A percentile compares a stretch with the other conserved stretches of the same genome.
Evolutionary conservation across 1,140 invertebrate species (phyloP).

Genomic region (Drosophila hydei): DNA sequence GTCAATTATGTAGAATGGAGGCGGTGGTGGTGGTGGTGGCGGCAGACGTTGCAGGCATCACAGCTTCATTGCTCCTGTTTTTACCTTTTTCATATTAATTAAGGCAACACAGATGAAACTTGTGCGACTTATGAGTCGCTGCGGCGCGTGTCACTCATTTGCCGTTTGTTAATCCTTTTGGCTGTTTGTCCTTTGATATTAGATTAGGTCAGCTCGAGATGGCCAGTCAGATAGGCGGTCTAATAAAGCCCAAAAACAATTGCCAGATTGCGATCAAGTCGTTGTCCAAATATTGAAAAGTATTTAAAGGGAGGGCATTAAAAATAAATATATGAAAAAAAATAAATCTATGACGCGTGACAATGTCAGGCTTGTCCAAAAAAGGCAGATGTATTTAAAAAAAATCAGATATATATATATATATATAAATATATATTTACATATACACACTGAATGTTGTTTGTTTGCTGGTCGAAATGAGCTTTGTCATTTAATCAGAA

Average conservation of each 20-base stretch:
- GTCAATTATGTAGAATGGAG: too few species aligned
- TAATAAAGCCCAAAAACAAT: slow-evolving; percentile 4
- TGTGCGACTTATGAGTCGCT: slow-evolving; percentile 40
- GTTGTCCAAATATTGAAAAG: not conserved
- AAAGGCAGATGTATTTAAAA: not conserved
- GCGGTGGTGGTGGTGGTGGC: too few species aligned
- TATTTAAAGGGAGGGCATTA: not conserved
- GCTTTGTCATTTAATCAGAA: slow-evolving; percentile 81
- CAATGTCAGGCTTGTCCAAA: slow-evolving; percentile 41
- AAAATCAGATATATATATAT: too few species aligned
- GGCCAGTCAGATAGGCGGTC: slow-evolving; percentile 15
- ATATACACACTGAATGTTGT: slow-evolving; percentile 16
- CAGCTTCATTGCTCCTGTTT: not conserved
- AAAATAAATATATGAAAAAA: not conserved
- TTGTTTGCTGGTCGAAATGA: slow-evolving; percentile 30
- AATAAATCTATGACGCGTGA: slow-evolving; percentile 46
- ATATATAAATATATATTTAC: not conserved
- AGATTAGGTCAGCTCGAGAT: slow-evolving; percentile 12
- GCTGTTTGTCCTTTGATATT: slow-evolving; percentile 63
- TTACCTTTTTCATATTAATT: slow-evolving; percentile 6
- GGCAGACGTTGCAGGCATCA: too few species aligned
- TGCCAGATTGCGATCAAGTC: slow-evolving; percentile 12
- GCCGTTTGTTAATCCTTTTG: slow-evolving; percentile 51
- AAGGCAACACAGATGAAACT: not conserved
- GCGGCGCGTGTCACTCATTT: slow-evolving; percentile 68